Evolutionary conservation across 2,113 vertebrate genomes (phyloP).

Genomic region (Muntiacus muntjak): DNA sequence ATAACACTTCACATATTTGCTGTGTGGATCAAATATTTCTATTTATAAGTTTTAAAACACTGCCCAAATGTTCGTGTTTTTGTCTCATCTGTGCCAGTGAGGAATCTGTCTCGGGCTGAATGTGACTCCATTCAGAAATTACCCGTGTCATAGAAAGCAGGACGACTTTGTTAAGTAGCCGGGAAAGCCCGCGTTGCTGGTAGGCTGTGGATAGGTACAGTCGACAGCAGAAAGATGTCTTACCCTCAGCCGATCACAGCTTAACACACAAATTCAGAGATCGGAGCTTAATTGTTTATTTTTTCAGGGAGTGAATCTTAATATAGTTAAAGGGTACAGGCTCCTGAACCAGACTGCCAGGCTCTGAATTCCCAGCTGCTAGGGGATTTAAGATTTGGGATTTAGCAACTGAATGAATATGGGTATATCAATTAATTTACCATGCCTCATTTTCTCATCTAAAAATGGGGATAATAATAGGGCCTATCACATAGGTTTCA

Average conservation of each 20-base stretch:
- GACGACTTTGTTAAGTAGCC: neutral
- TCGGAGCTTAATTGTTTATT: neutral
- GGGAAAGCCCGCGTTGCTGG: accelerated
- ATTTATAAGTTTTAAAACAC: conserved; percentile 55
- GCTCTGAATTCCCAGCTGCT: neutral
- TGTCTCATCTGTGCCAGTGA: conserved; percentile 6
- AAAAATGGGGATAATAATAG: neutral
- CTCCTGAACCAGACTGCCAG: neutral
- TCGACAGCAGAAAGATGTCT: neutral
- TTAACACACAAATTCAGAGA: neutral
- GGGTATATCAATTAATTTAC: neutral
- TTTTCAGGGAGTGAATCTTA: neutral
- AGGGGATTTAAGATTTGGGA: neutral
- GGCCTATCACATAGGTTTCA: neutral
- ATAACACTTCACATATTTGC: conserved; percentile 31
- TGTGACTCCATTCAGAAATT: neutral
- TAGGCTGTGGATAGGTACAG: neutral
- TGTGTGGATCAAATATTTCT: conserved; percentile 57
- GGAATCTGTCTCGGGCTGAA: conserved; percentile 32
- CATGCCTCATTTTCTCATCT: neutral
- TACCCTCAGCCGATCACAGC: neutral
- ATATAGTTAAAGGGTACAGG: neutral
- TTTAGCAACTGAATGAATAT: neutral
- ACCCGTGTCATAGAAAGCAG: neutral
- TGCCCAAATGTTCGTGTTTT: conserved; percentile 54